Evolutionary conservation across 2,113 vertebrate species (phyloP).

Genomic region (Machaerirhynchus nigripectus): DNA sequence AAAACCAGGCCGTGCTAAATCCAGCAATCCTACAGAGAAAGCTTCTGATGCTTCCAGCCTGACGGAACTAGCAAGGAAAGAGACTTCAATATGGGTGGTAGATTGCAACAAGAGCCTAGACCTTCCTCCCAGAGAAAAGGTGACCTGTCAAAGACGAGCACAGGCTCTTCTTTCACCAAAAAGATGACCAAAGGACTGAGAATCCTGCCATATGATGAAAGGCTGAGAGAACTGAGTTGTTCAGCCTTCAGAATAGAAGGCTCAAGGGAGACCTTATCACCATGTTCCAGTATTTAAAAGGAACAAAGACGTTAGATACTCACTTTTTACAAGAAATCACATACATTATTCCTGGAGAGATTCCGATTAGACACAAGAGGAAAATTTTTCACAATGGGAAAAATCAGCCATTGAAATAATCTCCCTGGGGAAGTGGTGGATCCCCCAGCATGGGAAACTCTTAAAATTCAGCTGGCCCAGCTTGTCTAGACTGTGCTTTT

Average conservation of each 20-base stretch:
- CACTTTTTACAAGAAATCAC: neutral
- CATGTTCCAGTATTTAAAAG: neutral
- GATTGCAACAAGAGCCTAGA: neutral
- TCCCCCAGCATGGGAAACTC: accelerated
- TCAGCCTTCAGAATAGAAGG: neutral
- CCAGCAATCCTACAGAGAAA: neutral
- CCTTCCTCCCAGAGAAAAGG: neutral
- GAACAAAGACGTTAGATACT: neutral
- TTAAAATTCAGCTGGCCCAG: neutral
- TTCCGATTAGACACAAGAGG: neutral
- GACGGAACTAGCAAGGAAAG: neutral
- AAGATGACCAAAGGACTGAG: neutral
- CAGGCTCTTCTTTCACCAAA: neutral
- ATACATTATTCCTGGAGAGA: neutral
- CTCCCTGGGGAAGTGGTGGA: neutral
- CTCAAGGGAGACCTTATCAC: neutral
- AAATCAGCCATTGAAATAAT: neutral
- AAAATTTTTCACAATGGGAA: neutral
- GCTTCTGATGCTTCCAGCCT: neutral
- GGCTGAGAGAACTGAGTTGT: neutral
- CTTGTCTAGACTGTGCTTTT: neutral
- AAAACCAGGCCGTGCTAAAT: neutral
- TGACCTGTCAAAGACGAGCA: neutral
- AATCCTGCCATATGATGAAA: neutral
- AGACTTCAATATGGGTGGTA: neutral